Evolutionary conservation across 2,797 vertebrate genomes (phyloP).

Genomic region (Luscinia luscinia): DNA sequence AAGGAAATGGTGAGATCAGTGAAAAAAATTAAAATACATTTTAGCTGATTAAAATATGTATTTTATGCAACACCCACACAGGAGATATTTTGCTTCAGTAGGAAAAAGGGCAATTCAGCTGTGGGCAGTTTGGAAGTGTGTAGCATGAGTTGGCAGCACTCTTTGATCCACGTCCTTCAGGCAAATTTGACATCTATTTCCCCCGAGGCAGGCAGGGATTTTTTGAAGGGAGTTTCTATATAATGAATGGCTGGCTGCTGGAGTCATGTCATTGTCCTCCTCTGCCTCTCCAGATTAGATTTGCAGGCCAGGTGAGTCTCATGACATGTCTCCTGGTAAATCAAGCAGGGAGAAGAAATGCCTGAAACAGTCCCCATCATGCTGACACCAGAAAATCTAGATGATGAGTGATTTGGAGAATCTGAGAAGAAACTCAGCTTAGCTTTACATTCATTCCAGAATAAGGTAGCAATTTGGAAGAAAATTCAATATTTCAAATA

Average conservation of each 20-base stretch:
- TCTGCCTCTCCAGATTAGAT: constrained; percentile 38
- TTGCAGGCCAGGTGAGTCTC: constrained; percentile 59
- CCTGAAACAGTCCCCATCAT: constrained; percentile 25
- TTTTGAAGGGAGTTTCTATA: constrained; percentile 61
- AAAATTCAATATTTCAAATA: background rate
- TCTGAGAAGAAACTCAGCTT: background rate
- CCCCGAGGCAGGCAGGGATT: constrained; percentile 47
- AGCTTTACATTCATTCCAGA: background rate
- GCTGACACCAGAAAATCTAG: constrained; percentile 23
- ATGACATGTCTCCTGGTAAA: constrained; percentile 40
- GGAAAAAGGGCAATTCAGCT: constrained; percentile 48
- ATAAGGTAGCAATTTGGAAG: background rate
- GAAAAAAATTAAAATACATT: constrained; percentile 21
- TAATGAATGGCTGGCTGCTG: constrained; percentile 54
- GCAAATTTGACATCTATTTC: constrained; percentile 73
- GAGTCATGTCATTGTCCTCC: constrained; percentile 59
- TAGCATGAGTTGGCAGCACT: constrained; percentile 21
- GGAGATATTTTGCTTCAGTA: constrained; percentile 27
- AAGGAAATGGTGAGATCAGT: background rate
- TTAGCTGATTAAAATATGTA: background rate
- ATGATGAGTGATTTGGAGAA: constrained; percentile 19
- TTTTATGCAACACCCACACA: constrained; percentile 20
- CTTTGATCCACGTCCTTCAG: constrained; percentile 64
- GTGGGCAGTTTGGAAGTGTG: background rate
- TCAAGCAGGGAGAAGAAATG: constrained; percentile 33